Percentiles rank a stretch among this genome's conserved stretches.
These are phyloP conservation scores for Gopherus flavomarginatus DNA, from an alignment of 2,113 vertebrate genomes.

Conservation along the genomic window DNA sequence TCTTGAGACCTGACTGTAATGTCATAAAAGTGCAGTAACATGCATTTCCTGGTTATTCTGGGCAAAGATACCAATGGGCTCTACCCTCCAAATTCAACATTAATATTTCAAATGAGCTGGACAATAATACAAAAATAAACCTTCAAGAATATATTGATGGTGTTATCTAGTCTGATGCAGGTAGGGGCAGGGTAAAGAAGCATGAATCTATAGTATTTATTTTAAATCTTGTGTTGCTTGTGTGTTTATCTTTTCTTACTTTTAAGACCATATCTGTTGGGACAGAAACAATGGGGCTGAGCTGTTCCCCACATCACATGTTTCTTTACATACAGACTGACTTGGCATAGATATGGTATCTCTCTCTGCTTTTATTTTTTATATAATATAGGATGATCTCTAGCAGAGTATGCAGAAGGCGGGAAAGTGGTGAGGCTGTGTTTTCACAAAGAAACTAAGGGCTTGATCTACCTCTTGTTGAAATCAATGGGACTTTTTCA, in stretches of 20 bases:
- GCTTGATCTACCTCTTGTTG: neutral
- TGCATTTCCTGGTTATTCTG: neutral
- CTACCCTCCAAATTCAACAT: neutral
- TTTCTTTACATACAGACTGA: neutral
- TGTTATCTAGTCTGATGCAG: neutral
- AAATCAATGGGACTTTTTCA: neutral
- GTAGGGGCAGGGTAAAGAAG: neutral
- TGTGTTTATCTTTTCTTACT: neutral
- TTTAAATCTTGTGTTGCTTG: neutral
- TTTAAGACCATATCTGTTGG: neutral
- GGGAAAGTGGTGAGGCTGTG: neutral
- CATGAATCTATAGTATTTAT: neutral
- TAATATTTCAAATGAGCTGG: neutral
- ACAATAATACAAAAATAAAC: neutral
- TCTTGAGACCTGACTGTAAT: conserved; percentile 12
- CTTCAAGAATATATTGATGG: neutral
- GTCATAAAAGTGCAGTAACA: conserved; percentile 13
- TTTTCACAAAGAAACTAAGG: neutral
- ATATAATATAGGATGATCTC: neutral
- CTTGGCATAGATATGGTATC: neutral
- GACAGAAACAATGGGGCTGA: neutral
- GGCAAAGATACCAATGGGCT: neutral
- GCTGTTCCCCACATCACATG: neutral
- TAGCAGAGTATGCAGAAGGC: neutral
- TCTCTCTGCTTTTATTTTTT: neutral